Evolutionary conservation across 2,797 vertebrate species (phyloP).

Genomic region (Cynopterus sphinx): DNA sequence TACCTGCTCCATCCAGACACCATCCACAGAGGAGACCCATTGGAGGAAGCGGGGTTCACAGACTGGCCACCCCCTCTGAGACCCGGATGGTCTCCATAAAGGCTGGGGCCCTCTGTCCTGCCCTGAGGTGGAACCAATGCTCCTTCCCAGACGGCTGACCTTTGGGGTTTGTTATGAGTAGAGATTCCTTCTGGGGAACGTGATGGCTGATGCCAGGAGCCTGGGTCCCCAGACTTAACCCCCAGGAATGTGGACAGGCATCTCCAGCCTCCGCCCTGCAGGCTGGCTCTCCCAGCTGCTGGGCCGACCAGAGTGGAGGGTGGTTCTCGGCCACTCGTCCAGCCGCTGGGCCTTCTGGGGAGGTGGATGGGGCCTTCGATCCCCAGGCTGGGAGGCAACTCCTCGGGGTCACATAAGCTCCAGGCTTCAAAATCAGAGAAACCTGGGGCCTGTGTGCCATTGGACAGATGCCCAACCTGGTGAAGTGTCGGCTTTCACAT

Average conservation of each 20-base stretch:
- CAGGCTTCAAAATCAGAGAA: neutral
- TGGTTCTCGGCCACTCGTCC: neutral
- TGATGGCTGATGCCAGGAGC: constrained; percentile 55
- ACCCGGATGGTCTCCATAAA: neutral
- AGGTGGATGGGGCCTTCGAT: neutral
- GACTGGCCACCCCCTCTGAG: neutral
- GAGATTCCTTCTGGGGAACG: constrained; percentile 73
- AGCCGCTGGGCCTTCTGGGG: neutral
- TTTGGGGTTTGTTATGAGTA: constrained; percentile 74
- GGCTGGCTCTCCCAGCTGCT: neutral
- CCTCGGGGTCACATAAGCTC: neutral
- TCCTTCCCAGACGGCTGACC: constrained; percentile 65
- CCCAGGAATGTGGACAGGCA: constrained; percentile 58
- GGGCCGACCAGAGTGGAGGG: neutral
- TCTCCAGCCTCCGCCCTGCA: neutral
- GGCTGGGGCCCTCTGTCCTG: neutral
- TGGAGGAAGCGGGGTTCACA: neutral
- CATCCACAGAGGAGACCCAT: neutral
- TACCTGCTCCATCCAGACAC: neutral
- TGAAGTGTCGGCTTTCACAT: neutral
- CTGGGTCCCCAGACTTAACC: constrained; percentile 60
- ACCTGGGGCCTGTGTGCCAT: neutral
- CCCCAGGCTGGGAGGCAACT: neutral
- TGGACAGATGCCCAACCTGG: neutral
- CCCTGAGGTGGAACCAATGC: neutral